Percentiles rank a stretch among this genome's conserved stretches.
These are phyloP conservation scores for Calliphora vicina DNA, from an alignment of 1,140 invertebrate species.

Conservation along the genomic window DNA sequence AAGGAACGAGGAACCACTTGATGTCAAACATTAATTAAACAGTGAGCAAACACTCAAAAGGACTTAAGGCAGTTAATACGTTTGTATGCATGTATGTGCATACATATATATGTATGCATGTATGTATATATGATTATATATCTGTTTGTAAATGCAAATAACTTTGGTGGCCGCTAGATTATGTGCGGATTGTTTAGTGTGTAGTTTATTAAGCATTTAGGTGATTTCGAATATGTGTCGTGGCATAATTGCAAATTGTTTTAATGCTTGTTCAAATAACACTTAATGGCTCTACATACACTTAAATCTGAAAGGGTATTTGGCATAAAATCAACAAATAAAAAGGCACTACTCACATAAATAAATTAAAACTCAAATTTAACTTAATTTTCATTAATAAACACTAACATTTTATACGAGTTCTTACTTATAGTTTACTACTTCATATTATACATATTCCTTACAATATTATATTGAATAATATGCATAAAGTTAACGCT, in stretches of 20 bases:
- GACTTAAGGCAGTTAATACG: neutral
- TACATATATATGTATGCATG: neutral
- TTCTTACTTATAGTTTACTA: too few relatives aligned
- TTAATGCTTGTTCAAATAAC: too few relatives aligned
- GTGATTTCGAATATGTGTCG: too few relatives aligned
- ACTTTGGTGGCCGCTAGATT: too few relatives aligned
- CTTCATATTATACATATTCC: too few relatives aligned
- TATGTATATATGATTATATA: neutral
- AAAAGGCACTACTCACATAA: too few relatives aligned
- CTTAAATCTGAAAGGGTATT: too few relatives aligned
- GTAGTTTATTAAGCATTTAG: too few relatives aligned
- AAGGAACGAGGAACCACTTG: neutral
- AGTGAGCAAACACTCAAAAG: neutral
- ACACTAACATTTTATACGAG: neutral
- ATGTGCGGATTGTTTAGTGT: too few relatives aligned
- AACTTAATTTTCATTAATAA: neutral
- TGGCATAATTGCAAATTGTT: too few relatives aligned
- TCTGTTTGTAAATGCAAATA: neutral
- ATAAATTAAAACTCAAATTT: neutral
- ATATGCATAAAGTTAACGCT: conserved; percentile 4
- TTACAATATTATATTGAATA: neutral
- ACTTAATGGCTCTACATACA: too few relatives aligned
- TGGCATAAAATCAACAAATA: too few relatives aligned
- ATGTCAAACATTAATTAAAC: neutral
- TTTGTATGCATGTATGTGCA: neutral